These are phyloP conservation scores for Pandemis corylana DNA, from an alignment of 2,888 invertebrate species.

Conservation along the genomic window DNA sequence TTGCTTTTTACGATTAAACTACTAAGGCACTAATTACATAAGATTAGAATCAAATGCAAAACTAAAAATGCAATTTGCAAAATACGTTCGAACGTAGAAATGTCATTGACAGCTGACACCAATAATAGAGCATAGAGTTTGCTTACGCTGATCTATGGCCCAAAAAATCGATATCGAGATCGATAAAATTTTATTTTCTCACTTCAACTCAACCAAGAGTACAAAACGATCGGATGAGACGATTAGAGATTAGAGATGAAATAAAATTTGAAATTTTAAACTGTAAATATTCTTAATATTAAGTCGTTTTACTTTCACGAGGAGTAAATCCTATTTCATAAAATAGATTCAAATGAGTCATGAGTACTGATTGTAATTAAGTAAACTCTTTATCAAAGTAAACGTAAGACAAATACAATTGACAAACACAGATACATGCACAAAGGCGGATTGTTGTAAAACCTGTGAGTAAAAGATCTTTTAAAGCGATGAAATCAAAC, in stretches of 20 bases:
- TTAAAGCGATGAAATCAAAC: too few relatives aligned
- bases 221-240: not conserved
- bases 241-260: not conserved
- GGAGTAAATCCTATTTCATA: too few relatives aligned
- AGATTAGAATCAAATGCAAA: slow-evolving; percentile 57
- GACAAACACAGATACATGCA: too few relatives aligned
- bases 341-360: too few relatives aligned
- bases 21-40: slow-evolving; percentile 54
- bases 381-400: too few relatives aligned
- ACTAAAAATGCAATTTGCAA: slow-evolving; percentile 65
- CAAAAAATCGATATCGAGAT: slow-evolving; percentile 68
- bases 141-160: slow-evolving; percentile 67
- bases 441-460: too few relatives aligned
- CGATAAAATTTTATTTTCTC: slow-evolving; percentile 50
- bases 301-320: too few relatives aligned
- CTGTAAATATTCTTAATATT: not conserved
- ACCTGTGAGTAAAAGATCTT: too few relatives aligned
- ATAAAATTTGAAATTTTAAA: not conserved
- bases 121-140: slow-evolving; percentile 65
- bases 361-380: too few relatives aligned
- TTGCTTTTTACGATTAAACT: slow-evolving; percentile 20
- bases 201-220: not conserved
- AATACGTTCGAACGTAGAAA: slow-evolving; percentile 70
- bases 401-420: too few relatives aligned
- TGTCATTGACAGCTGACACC: slow-evolving; percentile 80